Evolutionary conservation across 1,140 invertebrate species (phyloP).

Genomic region (Cheumatopsyche charites): DNA sequence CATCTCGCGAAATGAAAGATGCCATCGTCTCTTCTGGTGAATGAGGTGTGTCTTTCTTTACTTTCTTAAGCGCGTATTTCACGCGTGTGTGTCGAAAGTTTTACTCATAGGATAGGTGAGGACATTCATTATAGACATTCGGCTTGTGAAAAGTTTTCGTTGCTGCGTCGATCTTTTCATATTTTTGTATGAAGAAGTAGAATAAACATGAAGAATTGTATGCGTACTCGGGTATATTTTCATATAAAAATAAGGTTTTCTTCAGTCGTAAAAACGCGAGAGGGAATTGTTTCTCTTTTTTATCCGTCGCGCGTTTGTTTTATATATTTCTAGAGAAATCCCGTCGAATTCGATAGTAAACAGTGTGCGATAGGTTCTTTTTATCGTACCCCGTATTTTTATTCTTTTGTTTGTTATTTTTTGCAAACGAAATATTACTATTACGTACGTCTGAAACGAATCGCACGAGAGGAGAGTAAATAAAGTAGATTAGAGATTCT

Average conservation of each 20-base stretch:
- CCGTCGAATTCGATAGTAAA: slow-evolving; percentile 1
- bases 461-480: background rate
- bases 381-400: background rate
- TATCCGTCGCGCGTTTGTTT: no score
- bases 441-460: background rate
- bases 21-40: no score
- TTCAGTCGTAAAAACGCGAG: background rate
- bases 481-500: background rate
- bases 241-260: background rate
- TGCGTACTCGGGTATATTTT: background rate
- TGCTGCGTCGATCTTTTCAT: slow-evolving; percentile 1
- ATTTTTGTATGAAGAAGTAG: background rate
- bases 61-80: no score
- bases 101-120: slow-evolving; percentile 6
- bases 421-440: slow-evolving; percentile 7
- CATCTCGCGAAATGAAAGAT: no score
- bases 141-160: slow-evolving; percentile 16
- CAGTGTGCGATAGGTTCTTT: background rate
- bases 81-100: slow-evolving; percentile 2
- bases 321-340: background rate
- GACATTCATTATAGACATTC: slow-evolving; percentile 17
- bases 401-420: slow-evolving; percentile 4
- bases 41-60: no score
- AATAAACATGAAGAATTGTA: background rate
- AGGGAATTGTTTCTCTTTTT: background rate